Conservation (phyloP, 1,140 invertebrate genomes). For the Heliconius eleuchia region DNA sequence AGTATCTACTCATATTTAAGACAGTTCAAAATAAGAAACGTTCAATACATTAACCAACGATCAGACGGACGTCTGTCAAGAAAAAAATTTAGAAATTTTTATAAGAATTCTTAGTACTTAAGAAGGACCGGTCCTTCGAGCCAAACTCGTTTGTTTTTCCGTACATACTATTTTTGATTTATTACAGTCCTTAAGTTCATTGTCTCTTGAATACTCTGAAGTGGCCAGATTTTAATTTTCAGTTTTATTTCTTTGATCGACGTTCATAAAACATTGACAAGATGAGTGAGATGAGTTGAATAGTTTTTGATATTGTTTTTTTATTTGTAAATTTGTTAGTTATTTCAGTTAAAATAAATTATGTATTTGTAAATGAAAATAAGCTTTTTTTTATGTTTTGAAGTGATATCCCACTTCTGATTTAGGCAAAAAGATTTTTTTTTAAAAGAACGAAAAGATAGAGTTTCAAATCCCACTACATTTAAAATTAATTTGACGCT, state of each 20-base stretch:
- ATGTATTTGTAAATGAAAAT: no score
- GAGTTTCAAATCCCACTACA: no score
- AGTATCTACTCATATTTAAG: not conserved
- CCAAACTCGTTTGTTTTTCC: slow-evolving; percentile 8
- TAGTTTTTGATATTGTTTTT: no score
- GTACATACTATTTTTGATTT: slow-evolving; percentile 2
- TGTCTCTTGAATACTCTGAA: not conserved
- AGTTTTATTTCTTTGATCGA: slow-evolving; percentile 2
- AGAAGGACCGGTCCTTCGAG: not conserved
- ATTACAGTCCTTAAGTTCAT: not conserved
- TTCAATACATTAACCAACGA: not conserved
- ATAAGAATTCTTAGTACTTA: not conserved
- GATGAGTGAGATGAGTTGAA: no score
- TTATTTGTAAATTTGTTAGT: not conserved
- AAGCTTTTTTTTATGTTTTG: no score
- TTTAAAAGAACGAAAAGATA: no score
- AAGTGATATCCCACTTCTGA: no score
- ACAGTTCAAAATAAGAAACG: not conserved
- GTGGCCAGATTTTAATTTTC: not conserved
- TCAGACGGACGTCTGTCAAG: not conserved
- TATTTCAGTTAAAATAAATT: no score
- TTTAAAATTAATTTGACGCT: no score
- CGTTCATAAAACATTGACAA: not conserved
- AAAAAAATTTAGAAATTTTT: slow-evolving; percentile 6
- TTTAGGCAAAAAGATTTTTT: no score